These are phyloP conservation scores for Polyploca ridens DNA, from an alignment of 2,888 invertebrate species.

Conservation along the genomic window DNA sequence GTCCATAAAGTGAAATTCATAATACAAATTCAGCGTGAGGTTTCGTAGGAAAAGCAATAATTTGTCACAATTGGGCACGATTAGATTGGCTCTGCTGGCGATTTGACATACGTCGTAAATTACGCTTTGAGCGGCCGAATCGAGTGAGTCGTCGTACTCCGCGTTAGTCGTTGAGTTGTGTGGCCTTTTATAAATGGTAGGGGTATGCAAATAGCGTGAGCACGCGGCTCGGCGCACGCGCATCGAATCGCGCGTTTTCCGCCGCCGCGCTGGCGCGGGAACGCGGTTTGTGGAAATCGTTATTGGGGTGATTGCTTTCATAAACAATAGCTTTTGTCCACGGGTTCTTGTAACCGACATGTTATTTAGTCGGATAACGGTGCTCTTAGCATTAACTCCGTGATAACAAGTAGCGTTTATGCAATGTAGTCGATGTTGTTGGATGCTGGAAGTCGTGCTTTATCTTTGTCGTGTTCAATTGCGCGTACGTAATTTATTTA, in stretches of 20 bases:
- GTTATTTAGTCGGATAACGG: constrained; percentile 75
- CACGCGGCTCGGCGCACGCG: constrained; percentile 74
- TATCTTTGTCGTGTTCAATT: constrained; percentile 43
- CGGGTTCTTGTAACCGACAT: constrained; percentile 66
- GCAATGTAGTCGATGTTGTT: constrained; percentile 46
- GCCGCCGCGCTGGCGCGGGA: constrained; percentile 64
- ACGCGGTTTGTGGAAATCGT: constrained; percentile 81
- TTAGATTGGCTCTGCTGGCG: constrained; percentile 80
- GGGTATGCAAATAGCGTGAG: constrained; percentile 71
- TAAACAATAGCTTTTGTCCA: constrained; percentile 83
- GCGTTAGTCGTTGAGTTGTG: constrained; percentile 32
- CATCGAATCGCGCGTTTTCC: constrained; percentile 82
- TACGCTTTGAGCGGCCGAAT: constrained; percentile 66
- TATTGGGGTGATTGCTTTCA: constrained; percentile 84
- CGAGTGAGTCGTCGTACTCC: constrained; percentile 55
- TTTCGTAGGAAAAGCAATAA: constrained; percentile 83
- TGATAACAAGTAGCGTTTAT: constrained; percentile 55
- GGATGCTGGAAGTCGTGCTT: constrained; percentile 47
- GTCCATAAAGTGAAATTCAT: constrained; percentile 72
- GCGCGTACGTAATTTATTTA: constrained; percentile 32
- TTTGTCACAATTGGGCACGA: constrained; percentile 83
- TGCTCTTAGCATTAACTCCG: constrained; percentile 47
- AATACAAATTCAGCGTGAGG: constrained; percentile 74
- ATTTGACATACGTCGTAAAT: constrained; percentile 83
- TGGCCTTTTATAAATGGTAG: constrained; percentile 53